Evolutionary conservation across 2,113 vertebrate genomes (phyloP).

Genomic region (Aptenodytes patagonicus): DNA sequence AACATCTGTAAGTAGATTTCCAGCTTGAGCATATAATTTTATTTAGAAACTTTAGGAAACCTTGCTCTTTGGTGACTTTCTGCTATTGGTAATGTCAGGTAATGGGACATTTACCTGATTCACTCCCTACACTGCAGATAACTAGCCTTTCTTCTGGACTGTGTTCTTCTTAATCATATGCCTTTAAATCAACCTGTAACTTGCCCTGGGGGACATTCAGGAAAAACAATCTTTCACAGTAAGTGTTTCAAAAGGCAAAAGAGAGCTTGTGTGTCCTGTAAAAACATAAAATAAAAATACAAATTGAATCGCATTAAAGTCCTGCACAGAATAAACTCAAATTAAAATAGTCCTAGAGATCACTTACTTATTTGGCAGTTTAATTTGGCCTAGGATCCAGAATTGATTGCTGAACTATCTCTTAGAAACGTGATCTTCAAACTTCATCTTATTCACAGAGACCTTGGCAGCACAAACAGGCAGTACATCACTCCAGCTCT

Average conservation of each 20-base stretch:
- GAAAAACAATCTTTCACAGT: not conserved
- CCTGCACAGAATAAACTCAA: not conserved
- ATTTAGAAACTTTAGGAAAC: not conserved
- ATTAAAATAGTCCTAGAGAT: slow-evolving; percentile 33
- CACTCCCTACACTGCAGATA: not conserved
- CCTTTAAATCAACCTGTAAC: slow-evolving; percentile 14
- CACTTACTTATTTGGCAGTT: slow-evolving; percentile 45
- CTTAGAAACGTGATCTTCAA: slow-evolving; percentile 44
- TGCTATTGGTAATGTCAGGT: not conserved
- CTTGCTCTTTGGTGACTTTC: not conserved
- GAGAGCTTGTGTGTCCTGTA: not conserved
- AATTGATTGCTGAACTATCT: slow-evolving; percentile 53
- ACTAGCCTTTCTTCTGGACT: not conserved
- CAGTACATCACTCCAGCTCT: slow-evolving; percentile 56
- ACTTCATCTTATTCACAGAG: slow-evolving; percentile 49
- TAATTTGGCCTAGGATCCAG: slow-evolving; percentile 39
- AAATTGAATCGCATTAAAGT: not conserved
- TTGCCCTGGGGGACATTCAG: not conserved
- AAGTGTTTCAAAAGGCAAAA: slow-evolving; percentile 1
- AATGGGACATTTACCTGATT: not conserved
- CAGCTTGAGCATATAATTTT: not conserved
- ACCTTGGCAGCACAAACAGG: slow-evolving; percentile 60
- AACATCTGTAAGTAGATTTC: not conserved
- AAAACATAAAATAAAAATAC: slow-evolving; percentile 1
- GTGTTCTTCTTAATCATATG: not conserved